Conservation (phyloP, 1,140 invertebrate species). For the Limonius californicus region DNA sequence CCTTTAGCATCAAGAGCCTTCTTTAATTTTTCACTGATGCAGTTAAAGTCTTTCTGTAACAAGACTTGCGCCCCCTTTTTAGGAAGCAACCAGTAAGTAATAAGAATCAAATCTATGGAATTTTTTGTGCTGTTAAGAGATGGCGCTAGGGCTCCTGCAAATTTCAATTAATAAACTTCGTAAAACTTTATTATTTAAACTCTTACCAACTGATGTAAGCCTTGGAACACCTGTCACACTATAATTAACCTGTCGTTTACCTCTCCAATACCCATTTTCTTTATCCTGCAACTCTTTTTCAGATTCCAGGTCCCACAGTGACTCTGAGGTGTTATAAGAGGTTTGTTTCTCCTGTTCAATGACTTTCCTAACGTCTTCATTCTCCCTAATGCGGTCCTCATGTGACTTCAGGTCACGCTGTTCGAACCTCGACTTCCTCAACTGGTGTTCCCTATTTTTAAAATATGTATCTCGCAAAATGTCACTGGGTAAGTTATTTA, state of each 20-base stretch:
- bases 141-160: constrained; percentile 43
- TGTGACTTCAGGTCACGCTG: constrained; percentile 42
- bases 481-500: constrained; percentile 40
- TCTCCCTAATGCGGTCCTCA: constrained; percentile 38
- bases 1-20: constrained; percentile 38
- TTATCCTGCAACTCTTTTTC: constrained; percentile 44
- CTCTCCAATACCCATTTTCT: constrained; percentile 35
- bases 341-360: constrained; percentile 39
- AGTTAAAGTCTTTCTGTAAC: constrained; percentile 48
- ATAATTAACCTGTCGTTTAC: constrained; percentile 33
- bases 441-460: constrained; percentile 42
- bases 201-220: constrained; percentile 46
- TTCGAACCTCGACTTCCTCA: constrained; percentile 43
- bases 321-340: constrained; percentile 35
- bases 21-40: constrained; percentile 47
- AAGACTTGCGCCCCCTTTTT: constrained; percentile 47
- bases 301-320: constrained; percentile 45
- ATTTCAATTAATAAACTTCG: constrained; percentile 28
- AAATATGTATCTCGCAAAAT: constrained; percentile 45
- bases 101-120: constrained; percentile 53
- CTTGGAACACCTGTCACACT: constrained; percentile 30
- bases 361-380: constrained; percentile 35
- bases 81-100: constrained; percentile 54
- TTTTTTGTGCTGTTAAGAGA: constrained; percentile 34
- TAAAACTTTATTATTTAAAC: constrained; percentile 46